phyloP scores from a whole-genome alignment of 1,140 invertebrate genomes.

The Drosophila pruinosa region DNA sequence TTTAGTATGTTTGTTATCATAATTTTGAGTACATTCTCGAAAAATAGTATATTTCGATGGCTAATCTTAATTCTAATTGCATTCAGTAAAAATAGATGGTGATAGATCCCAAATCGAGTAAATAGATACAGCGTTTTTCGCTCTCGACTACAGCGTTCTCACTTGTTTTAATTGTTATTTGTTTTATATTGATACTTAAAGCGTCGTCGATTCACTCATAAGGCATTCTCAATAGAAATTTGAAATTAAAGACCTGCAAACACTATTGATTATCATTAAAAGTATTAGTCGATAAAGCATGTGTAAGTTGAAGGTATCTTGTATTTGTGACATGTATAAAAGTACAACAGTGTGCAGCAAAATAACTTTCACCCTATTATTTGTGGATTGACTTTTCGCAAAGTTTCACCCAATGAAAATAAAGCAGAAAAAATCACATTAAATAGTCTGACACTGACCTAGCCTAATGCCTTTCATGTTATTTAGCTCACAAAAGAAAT shows the following conservation, averaged over 20 bases:
- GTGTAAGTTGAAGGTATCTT: not conserved
- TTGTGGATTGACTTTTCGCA: constrained; percentile 39
- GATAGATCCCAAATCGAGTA: too few relatives aligned
- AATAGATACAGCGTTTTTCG: too few relatives aligned
- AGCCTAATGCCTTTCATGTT: constrained; percentile 72
- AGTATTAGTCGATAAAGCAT: not conserved
- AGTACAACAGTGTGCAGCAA: constrained; percentile 10
- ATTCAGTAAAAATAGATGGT: too few relatives aligned
- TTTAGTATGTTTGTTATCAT: too few relatives aligned
- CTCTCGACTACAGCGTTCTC: too few relatives aligned
- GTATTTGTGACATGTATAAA: not conserved
- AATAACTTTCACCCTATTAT: constrained; percentile 52
- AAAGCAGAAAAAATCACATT: constrained; percentile 57
- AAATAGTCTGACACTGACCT: constrained; percentile 75
- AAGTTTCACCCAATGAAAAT: constrained; percentile 66
- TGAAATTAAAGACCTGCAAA: not conserved
- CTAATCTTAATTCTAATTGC: too few relatives aligned
- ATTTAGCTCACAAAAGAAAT: constrained; percentile 53
- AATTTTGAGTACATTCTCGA: too few relatives aligned
- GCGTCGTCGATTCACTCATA: not conserved
- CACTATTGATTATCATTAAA: not conserved
- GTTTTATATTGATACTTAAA: not conserved
- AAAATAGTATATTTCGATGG: too few relatives aligned
- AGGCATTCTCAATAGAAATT: not conserved
- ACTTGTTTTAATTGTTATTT: too few relatives aligned